Evolutionary conservation across 2,888 invertebrate species (phyloP), one percentile per base, ranked within the genome.

Genomic region (Caenorhabditis sp.): DNA sequence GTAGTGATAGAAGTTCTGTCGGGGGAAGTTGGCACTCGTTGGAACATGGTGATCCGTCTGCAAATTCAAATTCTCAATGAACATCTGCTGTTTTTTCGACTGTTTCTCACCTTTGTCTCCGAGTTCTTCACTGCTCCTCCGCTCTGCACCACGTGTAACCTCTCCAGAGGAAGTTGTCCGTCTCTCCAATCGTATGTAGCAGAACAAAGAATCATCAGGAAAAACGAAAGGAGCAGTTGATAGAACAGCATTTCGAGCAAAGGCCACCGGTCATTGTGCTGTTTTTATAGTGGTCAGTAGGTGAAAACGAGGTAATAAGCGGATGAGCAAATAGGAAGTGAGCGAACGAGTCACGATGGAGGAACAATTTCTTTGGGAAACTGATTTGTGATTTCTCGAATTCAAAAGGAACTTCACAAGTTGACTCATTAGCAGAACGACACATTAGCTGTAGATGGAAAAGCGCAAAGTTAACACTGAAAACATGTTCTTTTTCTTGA

Each of bases 141-240:
- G 35, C 13, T 37, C 32, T 51, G 51, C 8, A 40, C 47, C 0
- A 62, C 40, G 18, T 28, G 40, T 15, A 74, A 15, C 35, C 74
- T 26, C 40, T 74, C 74, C 58, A 74, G 28, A 32, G 74, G 74
- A 18, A 74, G 37, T 50, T 74, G 74, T 18, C 74, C 74, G 37
- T 74, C 74, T 37, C 65, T 56, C 65, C 58, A 74, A n/a, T 74
- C 74, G 47, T 74, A 74, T 11, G 53, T 35, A 13, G 51, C 24
- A 5, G 26, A 22, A 13, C 44, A 20, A 28, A 40, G 1, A 13
- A 37, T 9, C 26, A 53, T 11, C 15, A 20, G 24, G n/a, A 53
- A 40, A n/a, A 67, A 22, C 0, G 40, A n/a, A 28, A 53, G 28
- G 13, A 65, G 24, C 1, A 53, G 22, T 32, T 18, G 26, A 9